Conservation (phyloP, 2,113 vertebrate species). For the Eonycteris spelaea region DNA sequence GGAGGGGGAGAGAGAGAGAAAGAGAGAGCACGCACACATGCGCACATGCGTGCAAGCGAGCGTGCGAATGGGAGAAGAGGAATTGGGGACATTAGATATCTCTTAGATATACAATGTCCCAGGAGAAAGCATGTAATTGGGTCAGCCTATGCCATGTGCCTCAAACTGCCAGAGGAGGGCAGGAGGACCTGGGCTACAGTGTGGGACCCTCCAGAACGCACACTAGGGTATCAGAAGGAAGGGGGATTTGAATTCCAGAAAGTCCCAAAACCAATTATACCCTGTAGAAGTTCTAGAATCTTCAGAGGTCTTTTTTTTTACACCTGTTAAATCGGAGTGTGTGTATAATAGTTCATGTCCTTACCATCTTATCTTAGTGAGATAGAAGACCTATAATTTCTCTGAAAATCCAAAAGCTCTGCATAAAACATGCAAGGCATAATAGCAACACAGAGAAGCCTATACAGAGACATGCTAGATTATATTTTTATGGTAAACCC, state of each 20-base stretch:
- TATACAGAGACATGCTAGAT: neutral
- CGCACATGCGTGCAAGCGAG: too few relatives aligned
- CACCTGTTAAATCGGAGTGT: neutral
- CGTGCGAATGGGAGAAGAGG: neutral
- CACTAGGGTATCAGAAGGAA: neutral
- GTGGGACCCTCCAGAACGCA: neutral
- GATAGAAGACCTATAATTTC: neutral
- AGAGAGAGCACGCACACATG: too few relatives aligned
- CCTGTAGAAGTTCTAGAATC: neutral
- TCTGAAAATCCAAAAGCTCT: neutral
- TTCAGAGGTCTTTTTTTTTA: neutral
- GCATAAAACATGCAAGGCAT: neutral
- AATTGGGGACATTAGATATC: neutral
- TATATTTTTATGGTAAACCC: constrained; percentile 16
- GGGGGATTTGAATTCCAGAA: neutral
- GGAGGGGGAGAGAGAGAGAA: neutral
- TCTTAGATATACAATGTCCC: neutral
- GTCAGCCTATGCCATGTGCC: neutral
- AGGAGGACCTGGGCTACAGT: neutral
- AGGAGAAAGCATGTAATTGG: neutral
- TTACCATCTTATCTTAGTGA: neutral
- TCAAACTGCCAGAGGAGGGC: neutral
- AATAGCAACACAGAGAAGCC: neutral
- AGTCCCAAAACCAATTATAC: neutral
- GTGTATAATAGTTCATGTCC: neutral